phyloP scores from a whole-genome alignment of 2,888 invertebrate genomes.

The Ichneumon xanthorius region DNA sequence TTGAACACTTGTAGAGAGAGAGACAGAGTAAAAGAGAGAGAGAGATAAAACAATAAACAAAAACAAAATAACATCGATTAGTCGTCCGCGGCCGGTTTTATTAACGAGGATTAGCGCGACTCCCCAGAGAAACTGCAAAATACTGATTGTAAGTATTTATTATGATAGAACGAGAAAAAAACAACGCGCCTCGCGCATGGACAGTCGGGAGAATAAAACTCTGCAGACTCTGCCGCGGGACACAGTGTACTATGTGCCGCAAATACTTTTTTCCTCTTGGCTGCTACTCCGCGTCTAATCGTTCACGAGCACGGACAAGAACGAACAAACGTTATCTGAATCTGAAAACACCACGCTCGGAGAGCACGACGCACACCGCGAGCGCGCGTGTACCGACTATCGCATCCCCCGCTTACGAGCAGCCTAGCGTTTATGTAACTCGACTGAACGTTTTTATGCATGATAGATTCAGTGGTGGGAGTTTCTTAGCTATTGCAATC shows the following conservation, averaged over 20 bases:
- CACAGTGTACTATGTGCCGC: conserved; percentile 8
- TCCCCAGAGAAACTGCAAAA: background rate
- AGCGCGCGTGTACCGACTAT: conserved; percentile 1
- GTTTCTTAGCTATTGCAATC: conserved; percentile 18
- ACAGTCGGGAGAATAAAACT: conserved; percentile 4
- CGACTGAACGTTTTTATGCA: conserved; percentile 13
- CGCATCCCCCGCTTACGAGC: conserved; percentile 37
- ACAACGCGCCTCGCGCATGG: conserved; percentile 36
- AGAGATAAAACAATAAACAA: background rate
- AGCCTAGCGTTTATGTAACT: conserved; percentile 54
- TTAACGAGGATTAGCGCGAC: conserved; percentile 23
- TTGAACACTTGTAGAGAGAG: background rate
- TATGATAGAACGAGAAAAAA: conserved; percentile 38
- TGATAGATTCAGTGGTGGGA: conserved; percentile 8
- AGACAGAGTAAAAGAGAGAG: background rate
- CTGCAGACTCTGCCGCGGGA: conserved; percentile 6
- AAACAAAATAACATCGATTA: conserved; percentile 18
- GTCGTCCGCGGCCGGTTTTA: conserved; percentile 48
- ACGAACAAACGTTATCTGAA: conserved; percentile 54
- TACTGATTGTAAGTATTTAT: background rate
- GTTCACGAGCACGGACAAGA: conserved; percentile 36
- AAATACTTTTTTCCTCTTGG: conserved; percentile 10
- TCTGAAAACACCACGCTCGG: conserved; percentile 17
- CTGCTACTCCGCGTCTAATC: conserved; percentile 24
- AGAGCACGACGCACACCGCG: background rate